These are phyloP conservation scores for Lagopus leucura DNA, from an alignment of 2,113 vertebrate species.

Conservation along the genomic window DNA sequence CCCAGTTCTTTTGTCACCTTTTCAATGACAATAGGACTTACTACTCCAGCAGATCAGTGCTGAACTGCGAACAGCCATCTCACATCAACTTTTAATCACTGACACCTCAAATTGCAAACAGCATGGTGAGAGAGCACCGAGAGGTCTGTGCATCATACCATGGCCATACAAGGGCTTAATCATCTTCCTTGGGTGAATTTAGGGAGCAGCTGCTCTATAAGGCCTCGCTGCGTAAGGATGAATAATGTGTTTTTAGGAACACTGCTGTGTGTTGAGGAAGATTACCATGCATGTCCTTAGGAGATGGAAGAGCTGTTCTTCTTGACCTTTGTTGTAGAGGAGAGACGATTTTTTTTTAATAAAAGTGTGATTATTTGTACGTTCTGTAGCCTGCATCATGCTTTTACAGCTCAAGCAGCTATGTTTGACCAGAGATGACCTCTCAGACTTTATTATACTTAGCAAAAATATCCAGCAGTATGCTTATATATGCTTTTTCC, in stretches of 20 bases:
- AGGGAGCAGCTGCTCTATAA: slow-evolving; percentile 48
- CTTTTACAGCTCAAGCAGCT: slow-evolving; percentile 27
- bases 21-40: neutral
- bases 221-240: slow-evolving; percentile 49
- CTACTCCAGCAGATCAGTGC: neutral
- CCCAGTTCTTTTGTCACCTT: neutral
- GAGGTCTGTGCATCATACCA: neutral
- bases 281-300: slow-evolving; percentile 45
- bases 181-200: slow-evolving; percentile 71
- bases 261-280: slow-evolving; percentile 35
- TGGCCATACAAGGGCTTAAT: slow-evolving; percentile 32
- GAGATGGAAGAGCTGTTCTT: slow-evolving; percentile 54
- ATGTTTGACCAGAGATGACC: neutral
- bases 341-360: slow-evolving; percentile 34
- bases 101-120: slow-evolving; percentile 20
- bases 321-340: slow-evolving; percentile 53
- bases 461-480: neutral
- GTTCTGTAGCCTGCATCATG: neutral
- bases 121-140: neutral
- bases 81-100: neutral
- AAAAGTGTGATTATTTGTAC: slow-evolving; percentile 51
- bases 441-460: neutral
- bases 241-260: slow-evolving; percentile 62
- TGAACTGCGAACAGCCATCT: slow-evolving; percentile 13
- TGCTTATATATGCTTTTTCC: neutral